Evolutionary conservation across 2,113 vertebrate species (phyloP), one percentile per base, ranked within the genome.

Genomic region (Dasyprocta punctata): DNA sequence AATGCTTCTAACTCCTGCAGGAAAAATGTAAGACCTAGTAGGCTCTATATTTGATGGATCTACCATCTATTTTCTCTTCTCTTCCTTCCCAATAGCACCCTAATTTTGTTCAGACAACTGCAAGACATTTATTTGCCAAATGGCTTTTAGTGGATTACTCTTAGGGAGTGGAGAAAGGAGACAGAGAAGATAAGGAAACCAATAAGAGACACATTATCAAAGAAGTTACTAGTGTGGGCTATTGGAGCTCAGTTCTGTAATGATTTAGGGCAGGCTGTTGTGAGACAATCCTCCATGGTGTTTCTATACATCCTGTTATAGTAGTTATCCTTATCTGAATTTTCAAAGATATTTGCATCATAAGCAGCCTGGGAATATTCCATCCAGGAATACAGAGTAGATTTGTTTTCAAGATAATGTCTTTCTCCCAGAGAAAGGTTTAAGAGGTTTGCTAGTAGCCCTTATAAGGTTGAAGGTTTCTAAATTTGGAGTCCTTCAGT

Each of bases 21-120:
- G 94, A 98, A 96, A 97, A 86, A 93, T 83, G 78, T 96, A 90
- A 97, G 84, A 86, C 77, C 5, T 28, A 85, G 71, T 92, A 13
- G 41, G 84, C 8, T 92, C 80, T 95, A 14, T 71, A 60, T 65
- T 78, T 89, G 60, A 89, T 22, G 86, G 80, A 89, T 67, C 3
- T 11, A 67, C 5, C 78, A 95, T 58, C 63, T 4, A 83, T 75
- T 95, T 92, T 91, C 56, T 96, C 52, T 91, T 65, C 84, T 71
- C 44, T 92, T 94, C 61, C 63, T 96, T 94, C 8, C 33, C 28
- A 86, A 20, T 67, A 82, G 61, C n/a, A 97, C 54, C 20, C 49
- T 28, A 86, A 60, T 85, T 95, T 88, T 93, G 73, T 89, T 84
- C 38, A 77, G 41, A 69, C 61, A 96, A 86, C 65, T 89, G 54